Conservation (phyloP, 2,888 invertebrate species). For the Ligdia adustata region DNA sequence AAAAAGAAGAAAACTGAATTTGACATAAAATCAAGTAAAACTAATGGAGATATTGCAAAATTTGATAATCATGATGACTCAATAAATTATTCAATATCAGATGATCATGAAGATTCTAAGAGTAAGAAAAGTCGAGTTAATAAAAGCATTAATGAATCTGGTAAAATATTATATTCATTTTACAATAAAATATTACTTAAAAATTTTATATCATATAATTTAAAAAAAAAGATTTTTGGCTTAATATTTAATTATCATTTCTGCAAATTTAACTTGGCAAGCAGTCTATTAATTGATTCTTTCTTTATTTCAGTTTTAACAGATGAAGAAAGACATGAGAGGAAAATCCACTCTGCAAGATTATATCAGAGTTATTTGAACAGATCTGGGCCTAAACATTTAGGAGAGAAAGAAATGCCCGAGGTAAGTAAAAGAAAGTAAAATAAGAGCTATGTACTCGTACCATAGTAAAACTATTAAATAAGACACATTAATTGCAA, state of each 20-base stretch:
- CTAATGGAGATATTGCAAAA: slow-evolving; percentile 20
- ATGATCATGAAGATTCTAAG: slow-evolving; percentile 30
- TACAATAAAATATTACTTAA: too few relatives aligned
- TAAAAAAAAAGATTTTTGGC: too few relatives aligned
- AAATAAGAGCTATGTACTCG: background rate
- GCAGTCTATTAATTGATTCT: too few relatives aligned
- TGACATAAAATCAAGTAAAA: slow-evolving; percentile 25
- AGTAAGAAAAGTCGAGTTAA: slow-evolving; percentile 49
- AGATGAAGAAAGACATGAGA: slow-evolving; percentile 88
- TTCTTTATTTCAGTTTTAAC: slow-evolving; percentile 63
- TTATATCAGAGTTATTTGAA: slow-evolving; percentile 91
- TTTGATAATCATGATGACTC: slow-evolving; percentile 16
- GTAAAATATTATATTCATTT: too few relatives aligned
- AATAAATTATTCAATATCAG: slow-evolving; percentile 34
- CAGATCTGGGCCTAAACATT: slow-evolving; percentile 91
- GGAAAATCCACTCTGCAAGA: slow-evolving; percentile 85
- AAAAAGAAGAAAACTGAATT: slow-evolving; percentile 13
- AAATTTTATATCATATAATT: too few relatives aligned
- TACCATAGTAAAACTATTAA: too few relatives aligned
- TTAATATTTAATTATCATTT: too few relatives aligned
- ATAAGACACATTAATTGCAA: too few relatives aligned
- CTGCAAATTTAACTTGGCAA: too few relatives aligned
- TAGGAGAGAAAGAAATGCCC: slow-evolving; percentile 93
- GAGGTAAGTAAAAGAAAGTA: slow-evolving; percentile 80
- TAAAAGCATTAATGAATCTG: slow-evolving; percentile 69